These are phyloP conservation scores for Venustoraphidia nigricollis DNA, from an alignment of 2,888 invertebrate genomes.

Conservation along the genomic window DNA sequence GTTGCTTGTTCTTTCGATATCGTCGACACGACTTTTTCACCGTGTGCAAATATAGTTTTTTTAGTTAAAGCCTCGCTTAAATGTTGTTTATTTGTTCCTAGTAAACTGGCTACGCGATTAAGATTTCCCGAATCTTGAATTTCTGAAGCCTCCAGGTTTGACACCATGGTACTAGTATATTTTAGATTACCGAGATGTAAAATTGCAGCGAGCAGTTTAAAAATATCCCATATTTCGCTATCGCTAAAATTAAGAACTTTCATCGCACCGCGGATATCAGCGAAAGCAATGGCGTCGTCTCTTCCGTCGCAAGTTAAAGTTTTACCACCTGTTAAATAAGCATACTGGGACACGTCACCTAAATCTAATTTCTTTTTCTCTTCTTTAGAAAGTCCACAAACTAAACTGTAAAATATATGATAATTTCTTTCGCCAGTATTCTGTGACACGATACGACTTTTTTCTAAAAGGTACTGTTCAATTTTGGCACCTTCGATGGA, in stretches of 20 bases:
- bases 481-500: slow-evolving; percentile 86
- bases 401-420: slow-evolving; percentile 86
- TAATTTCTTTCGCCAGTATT: slow-evolving; percentile 85
- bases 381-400: slow-evolving; percentile 64
- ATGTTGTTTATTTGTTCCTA: slow-evolving; percentile 53
- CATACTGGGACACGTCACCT: slow-evolving; percentile 54
- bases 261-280: slow-evolving; percentile 82
- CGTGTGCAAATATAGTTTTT: slow-evolving; percentile 71
- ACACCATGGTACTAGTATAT: slow-evolving; percentile 53
- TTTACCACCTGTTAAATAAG: slow-evolving; percentile 69
- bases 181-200: slow-evolving; percentile 85
- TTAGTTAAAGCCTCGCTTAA: slow-evolving; percentile 70
- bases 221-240: slow-evolving; percentile 69
- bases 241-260: slow-evolving; percentile 79
- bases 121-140: slow-evolving; percentile 55
- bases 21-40: slow-evolving; percentile 63
- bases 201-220: slow-evolving; percentile 71
- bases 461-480: slow-evolving; percentile 89
- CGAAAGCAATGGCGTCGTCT: slow-evolving; percentile 73
- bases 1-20: slow-evolving; percentile 59
- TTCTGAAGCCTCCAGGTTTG: slow-evolving; percentile 80
- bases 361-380: slow-evolving; percentile 69
- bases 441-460: slow-evolving; percentile 83
- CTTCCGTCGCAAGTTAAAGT: slow-evolving; percentile 63
- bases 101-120: slow-evolving; percentile 51